These are phyloP conservation scores for Mormyrus hasselquistii DNA, from an alignment of 2,797 vertebrate species.

Conservation along the genomic window DNA sequence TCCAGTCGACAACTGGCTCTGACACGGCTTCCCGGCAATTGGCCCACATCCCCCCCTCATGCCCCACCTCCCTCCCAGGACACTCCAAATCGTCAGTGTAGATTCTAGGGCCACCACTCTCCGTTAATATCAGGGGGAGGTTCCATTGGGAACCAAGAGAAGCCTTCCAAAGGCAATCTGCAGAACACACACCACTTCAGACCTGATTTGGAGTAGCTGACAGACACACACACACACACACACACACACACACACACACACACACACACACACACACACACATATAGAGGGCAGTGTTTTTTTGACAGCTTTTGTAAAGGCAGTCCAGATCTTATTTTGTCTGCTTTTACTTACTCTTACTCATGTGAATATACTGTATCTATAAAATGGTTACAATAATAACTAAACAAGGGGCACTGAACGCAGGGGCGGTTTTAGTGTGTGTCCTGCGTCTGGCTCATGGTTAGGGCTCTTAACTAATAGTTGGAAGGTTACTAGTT, in stretches of 20 bases:
- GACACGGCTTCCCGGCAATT: not conserved
- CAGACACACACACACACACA: not conserved
- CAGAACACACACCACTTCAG: not conserved
- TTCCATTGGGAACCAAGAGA: not conserved
- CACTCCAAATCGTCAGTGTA: not conserved
- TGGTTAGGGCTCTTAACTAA: not conserved
- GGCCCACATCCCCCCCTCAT: not conserved
- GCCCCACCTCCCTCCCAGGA: not conserved
- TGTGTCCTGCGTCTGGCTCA: not conserved
- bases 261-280: not conserved
- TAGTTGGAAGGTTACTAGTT: not conserved
- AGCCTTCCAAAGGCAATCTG: not conserved
- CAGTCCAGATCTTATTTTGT: not conserved
- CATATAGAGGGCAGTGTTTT: not conserved
- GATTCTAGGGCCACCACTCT: not conserved
- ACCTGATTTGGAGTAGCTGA: not conserved
- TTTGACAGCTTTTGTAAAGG: not conserved
- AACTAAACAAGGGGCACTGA: not conserved
- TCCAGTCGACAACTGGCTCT: not conserved
- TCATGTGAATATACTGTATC: not conserved
- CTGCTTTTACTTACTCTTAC: not conserved
- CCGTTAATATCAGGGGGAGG: not conserved
- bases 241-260: not conserved
- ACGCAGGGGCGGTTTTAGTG: not conserved
- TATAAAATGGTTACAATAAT: not conserved